phyloP scores from a whole-genome alignment of 2,797 vertebrate genomes.

The Cossypha niveicapilla region DNA sequence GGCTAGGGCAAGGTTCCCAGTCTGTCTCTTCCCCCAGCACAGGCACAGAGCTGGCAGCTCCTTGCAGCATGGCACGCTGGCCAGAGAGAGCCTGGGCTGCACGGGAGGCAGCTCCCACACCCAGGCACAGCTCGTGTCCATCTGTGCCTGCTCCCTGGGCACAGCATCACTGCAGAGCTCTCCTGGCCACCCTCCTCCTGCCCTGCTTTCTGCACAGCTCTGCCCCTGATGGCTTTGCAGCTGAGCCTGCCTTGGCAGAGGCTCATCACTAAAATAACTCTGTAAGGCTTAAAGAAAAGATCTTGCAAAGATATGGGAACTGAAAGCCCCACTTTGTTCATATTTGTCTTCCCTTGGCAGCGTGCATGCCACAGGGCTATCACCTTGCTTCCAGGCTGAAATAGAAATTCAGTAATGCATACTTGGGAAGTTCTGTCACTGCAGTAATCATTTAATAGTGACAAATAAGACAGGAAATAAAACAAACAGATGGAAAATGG shows the following conservation, averaged over 20 bases:
- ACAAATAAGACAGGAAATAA: conserved; percentile 62
- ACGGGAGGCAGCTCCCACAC: accelerated
- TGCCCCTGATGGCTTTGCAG: neutral
- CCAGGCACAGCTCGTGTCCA: accelerated
- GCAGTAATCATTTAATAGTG: conserved; percentile 45
- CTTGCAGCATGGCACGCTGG: accelerated
- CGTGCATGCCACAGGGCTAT: conserved; percentile 52
- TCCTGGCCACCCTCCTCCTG: neutral
- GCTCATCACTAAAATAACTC: neutral
- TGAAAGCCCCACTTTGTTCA: conserved; percentile 15
- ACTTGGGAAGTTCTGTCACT: conserved; percentile 62
- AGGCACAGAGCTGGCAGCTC: neutral
- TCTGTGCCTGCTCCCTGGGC: neutral
- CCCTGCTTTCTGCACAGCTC: neutral
- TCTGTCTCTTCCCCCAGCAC: neutral
- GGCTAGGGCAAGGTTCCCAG: neutral
- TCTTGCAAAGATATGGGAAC: neutral
- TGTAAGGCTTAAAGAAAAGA: conserved; percentile 7
- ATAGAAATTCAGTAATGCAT: conserved; percentile 68
- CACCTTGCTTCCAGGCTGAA: conserved; percentile 53
- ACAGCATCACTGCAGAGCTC: neutral
- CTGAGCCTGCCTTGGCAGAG: neutral
- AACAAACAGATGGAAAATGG: conserved; percentile 65
- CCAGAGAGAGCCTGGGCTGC: accelerated
- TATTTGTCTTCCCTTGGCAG: conserved; percentile 37